Conservation (phyloP, 2,113 vertebrate genomes). For the Raphicerus campestris region DNA sequence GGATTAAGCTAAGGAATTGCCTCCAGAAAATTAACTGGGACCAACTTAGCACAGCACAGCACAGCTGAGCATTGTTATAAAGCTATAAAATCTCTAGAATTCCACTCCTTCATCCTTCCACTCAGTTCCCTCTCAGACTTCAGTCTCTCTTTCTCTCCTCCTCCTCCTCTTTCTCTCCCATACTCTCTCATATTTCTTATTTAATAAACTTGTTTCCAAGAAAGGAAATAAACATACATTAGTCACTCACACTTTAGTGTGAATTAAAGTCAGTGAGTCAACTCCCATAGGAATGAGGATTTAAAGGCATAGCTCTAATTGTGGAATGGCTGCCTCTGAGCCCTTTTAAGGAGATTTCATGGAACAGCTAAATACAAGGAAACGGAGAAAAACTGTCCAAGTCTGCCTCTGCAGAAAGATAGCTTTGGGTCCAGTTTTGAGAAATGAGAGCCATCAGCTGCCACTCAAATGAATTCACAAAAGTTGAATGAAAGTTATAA, state of each 20-base stretch:
- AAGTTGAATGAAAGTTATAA: constrained; percentile 4
- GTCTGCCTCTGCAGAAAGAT: neutral
- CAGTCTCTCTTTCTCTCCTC: neutral
- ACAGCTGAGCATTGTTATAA: neutral
- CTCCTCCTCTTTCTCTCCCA: neutral
- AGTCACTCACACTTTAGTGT: neutral
- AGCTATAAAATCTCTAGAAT: neutral
- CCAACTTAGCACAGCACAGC: neutral
- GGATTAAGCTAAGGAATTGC: neutral
- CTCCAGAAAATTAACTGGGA: neutral
- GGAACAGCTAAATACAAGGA: neutral
- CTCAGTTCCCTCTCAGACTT: neutral
- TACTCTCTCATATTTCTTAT: neutral
- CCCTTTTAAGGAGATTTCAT: constrained; percentile 27
- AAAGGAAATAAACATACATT: neutral
- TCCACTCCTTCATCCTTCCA: neutral
- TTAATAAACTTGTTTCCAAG: constrained; percentile 7
- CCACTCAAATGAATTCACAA: constrained; percentile 31
- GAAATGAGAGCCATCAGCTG: neutral
- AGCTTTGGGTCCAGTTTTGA: neutral
- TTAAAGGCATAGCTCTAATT: constrained; percentile 27
- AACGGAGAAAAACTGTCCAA: neutral
- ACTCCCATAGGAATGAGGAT: constrained; percentile 33
- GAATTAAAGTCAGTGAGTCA: constrained; percentile 16
- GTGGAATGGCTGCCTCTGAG: neutral